Conservation (phyloP, 2,888 invertebrate species). For the Crossocerus cetratus region DNA sequence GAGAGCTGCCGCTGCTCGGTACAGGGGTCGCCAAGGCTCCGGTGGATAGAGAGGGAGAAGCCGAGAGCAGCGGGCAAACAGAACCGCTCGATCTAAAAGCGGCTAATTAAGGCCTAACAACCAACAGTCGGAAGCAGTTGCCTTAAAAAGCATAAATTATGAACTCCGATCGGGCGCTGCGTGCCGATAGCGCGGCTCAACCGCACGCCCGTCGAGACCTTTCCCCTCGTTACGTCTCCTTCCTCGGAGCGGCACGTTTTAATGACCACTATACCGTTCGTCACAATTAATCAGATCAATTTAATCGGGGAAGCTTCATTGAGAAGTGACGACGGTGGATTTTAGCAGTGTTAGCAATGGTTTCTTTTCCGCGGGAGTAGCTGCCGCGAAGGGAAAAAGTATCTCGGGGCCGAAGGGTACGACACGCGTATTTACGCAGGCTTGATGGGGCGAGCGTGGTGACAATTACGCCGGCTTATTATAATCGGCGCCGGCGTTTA, state of each 20-base stretch:
- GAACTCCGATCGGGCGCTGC: background rate
- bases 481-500: conserved; percentile 39
- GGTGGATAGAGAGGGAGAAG: background rate
- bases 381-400: conserved; percentile 16
- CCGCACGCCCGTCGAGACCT: too few relatives aligned
- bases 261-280: too few relatives aligned
- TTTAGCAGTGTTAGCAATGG: background rate
- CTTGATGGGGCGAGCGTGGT: conserved; percentile 8
- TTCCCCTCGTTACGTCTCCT: too few relatives aligned
- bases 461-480: conserved; percentile 47
- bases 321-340: too few relatives aligned
- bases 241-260: too few relatives aligned
- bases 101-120: conserved; percentile 18
- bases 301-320: too few relatives aligned
- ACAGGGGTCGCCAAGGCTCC: background rate
- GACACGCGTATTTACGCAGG: conserved; percentile 2
- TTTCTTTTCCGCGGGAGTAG: conserved; percentile 14
- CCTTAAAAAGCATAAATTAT: background rate
- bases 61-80: background rate
- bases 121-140: conserved; percentile 3
- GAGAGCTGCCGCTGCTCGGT: background rate
- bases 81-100: background rate
- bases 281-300: too few relatives aligned
- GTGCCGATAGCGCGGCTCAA: too few relatives aligned
- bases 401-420: conserved; percentile 7